Evolutionary conservation across 1,140 invertebrate genomes (phyloP).

Genomic region (Zaprionus kolodkinae): DNA sequence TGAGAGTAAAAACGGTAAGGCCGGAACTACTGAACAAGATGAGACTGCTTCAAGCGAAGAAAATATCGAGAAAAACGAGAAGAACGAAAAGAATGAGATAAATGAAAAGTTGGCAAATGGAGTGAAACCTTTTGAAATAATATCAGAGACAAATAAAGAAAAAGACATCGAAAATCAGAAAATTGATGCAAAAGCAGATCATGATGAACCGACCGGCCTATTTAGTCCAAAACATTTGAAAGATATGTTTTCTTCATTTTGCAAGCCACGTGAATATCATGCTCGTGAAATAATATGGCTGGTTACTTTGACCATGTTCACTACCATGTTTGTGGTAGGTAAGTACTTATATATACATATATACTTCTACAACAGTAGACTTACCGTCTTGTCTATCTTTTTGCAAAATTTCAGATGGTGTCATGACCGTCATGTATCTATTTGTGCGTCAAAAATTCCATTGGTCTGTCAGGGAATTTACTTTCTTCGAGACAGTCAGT

Average conservation of each 20-base stretch:
- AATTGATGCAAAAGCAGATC: background rate
- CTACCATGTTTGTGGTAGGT: conserved; percentile 86
- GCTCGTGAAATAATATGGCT: conserved; percentile 87
- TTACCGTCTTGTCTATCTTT: background rate
- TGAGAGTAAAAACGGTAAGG: conserved; percentile 16
- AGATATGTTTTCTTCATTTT: conserved; percentile 87
- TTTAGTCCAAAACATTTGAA: conserved; percentile 86
- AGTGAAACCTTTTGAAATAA: background rate
- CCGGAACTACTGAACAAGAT: conserved; percentile 14
- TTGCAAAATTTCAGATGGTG: conserved; percentile 60
- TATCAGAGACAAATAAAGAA: background rate
- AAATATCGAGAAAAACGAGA: background rate
- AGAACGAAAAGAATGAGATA: background rate
- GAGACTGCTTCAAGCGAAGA: conserved; percentile 7
- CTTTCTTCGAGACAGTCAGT: conserved; percentile 85
- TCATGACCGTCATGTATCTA: conserved; percentile 86
- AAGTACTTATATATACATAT: conserved; percentile 4
- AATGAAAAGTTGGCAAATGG: conserved; percentile 17
- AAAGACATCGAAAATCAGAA: conserved; percentile 13
- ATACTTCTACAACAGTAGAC: background rate
- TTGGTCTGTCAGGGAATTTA: conserved; percentile 87
- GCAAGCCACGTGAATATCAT: conserved; percentile 86
- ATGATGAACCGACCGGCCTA: conserved; percentile 79
- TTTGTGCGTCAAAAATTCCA: conserved; percentile 88
- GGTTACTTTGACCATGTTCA: conserved; percentile 85